These are phyloP conservation scores for Muscicapa comitata DNA, from an alignment of 2,797 vertebrate species.

Conservation along the genomic window DNA sequence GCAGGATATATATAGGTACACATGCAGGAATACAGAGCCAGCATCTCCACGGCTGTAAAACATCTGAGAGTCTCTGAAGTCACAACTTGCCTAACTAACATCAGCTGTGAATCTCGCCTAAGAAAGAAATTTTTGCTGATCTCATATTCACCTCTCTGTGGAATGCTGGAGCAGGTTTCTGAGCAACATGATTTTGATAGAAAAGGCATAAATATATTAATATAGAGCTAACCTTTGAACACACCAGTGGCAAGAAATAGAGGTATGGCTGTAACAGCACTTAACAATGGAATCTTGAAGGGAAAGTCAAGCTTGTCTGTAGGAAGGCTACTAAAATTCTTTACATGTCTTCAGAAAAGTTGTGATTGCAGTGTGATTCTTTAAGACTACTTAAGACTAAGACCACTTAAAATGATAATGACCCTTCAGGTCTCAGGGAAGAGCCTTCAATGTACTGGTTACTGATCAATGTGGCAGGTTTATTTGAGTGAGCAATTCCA, in stretches of 20 bases:
- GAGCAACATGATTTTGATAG: neutral
- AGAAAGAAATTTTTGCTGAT: neutral
- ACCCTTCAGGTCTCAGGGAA: neutral
- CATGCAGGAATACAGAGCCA: constrained; percentile 61
- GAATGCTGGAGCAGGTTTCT: neutral
- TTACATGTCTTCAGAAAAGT: neutral
- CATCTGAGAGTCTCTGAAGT: constrained; percentile 39
- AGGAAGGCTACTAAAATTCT: neutral
- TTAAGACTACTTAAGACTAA: neutral
- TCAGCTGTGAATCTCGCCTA: constrained; percentile 50
- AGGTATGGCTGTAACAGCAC: neutral
- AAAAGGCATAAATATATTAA: neutral
- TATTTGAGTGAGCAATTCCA: neutral
- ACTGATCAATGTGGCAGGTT: neutral
- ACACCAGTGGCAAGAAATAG: neutral
- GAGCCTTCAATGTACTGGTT: neutral
- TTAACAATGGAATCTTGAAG: neutral
- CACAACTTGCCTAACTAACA: constrained; percentile 31
- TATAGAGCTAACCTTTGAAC: neutral
- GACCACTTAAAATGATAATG: neutral
- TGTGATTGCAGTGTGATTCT: neutral
- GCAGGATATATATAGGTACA: constrained; percentile 60
- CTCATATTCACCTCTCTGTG: constrained; percentile 4
- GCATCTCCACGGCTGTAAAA: constrained; percentile 22
- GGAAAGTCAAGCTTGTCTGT: neutral